Evolutionary conservation across 2,888 invertebrate species (phyloP), one percentile per base, ranked within the genome.

Genomic region (Germaria angustata): DNA sequence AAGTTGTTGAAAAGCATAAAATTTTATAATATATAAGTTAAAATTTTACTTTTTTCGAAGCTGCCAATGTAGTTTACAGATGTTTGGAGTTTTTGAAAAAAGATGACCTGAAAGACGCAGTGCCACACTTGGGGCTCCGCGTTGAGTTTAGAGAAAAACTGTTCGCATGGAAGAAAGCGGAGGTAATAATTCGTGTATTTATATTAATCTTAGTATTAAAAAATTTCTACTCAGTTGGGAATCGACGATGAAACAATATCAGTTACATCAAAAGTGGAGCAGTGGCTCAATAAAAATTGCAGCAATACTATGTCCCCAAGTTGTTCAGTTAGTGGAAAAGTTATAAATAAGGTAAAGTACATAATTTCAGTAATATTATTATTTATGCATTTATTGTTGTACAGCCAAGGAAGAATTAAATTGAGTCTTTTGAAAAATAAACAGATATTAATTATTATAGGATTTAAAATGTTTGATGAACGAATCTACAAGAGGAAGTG

Each of bases 91-190:
- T 32, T 17, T 1, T 68, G 11, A 39, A 53, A 22, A 36, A 22
- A 36, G 36, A 66, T 9, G 65, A 66, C n/a, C 6, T 51, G 22
- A 66, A 34, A 20, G 39, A 68, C 24, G 53, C 39, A 15, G 11
- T 53, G n/a, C 39, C 68, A 11, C 53, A 11, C n/a, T 53, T 51
- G 5, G 51, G 66, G 4, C 24, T 66, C 9, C 51, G 51, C 24
- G 15, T 15, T 24, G 66, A 66, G 6, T 51, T 66, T 24, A 66
- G 66, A 8, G 66, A 36, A 51, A 63, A 63, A 20, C 9, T 63
- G 13, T 46, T 63, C 11, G 36, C 17, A 8, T 46, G 17, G 24
- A 34, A 46, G 11, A 63, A 44, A 46, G 11, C 15, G 22, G 46
- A n/a, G n/a, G 44, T 61, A 39, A n/a, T 59, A n/a, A 24, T 34